Evolutionary conservation across 2,797 vertebrate genomes (phyloP).

Genomic region (Phrynocephalus vlangalii): DNA sequence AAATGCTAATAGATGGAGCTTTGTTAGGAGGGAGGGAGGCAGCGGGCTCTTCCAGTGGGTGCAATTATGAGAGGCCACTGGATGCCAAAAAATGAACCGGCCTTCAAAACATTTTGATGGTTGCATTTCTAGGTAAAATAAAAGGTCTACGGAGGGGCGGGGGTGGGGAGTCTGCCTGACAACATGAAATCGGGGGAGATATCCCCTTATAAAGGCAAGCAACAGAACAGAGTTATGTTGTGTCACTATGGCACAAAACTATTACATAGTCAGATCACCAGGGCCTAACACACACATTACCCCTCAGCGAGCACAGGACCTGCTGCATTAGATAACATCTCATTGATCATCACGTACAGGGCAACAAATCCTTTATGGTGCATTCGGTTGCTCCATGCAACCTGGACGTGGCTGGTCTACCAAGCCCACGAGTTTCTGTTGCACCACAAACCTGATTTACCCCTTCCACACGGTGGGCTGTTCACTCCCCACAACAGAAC

Average conservation of each 20-base stretch:
- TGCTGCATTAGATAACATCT: not conserved
- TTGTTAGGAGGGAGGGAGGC: constrained; percentile 58
- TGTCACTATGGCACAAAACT: not conserved
- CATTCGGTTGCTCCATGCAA: not conserved
- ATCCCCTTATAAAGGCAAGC: not conserved
- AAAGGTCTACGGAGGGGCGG: constrained; percentile 19
- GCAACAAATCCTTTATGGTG: not conserved
- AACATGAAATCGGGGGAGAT: not conserved
- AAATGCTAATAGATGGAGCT: constrained; percentile 73
- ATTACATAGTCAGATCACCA: fast-evolving
- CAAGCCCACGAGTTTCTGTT: not conserved
- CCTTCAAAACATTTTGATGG: constrained; percentile 64
- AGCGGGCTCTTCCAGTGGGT: constrained; percentile 44
- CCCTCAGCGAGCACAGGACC: not conserved
- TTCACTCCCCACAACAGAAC: no score
- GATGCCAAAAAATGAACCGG: constrained; percentile 44
- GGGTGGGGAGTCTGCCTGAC: not conserved
- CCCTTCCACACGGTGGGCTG: not conserved
- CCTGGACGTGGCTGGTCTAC: not conserved
- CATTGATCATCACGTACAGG: not conserved
- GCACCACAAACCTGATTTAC: not conserved
- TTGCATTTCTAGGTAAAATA: constrained; percentile 48
- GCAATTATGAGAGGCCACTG: constrained; percentile 51
- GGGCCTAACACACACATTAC: not conserved
- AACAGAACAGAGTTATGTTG: fast-evolving